A percentile compares a stretch with the other conserved stretches of the same genome.
Evolutionary conservation across 2,113 vertebrate species (phyloP).

Genomic region (Amphiprion ocellaris): DNA sequence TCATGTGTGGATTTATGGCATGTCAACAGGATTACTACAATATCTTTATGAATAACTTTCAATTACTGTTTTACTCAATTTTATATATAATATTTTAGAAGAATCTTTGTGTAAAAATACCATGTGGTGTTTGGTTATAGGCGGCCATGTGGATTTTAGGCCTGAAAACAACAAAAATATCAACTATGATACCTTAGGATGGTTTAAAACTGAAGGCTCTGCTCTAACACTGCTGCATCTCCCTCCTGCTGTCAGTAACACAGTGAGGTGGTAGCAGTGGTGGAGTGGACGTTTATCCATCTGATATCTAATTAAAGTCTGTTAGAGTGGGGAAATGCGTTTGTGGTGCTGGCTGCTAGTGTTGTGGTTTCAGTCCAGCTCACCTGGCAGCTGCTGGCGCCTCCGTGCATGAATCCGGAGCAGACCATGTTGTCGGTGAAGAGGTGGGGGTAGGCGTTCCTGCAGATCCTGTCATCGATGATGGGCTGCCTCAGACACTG

Average conservation of each 20-base stretch:
- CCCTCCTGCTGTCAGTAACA: not conserved
- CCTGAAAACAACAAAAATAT: too few relatives aligned
- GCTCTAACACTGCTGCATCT: not conserved
- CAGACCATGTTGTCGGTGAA: conserved; percentile 89
- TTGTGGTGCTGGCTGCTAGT: not conserved
- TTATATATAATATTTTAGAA: too few relatives aligned
- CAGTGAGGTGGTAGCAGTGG: not conserved
- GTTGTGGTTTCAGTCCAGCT: conserved; percentile 28
- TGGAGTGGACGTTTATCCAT: not conserved
- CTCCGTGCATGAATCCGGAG: conserved; percentile 87
- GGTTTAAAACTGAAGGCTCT: not conserved
- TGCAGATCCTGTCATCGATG: conserved; percentile 78
- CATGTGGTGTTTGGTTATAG: too few relatives aligned
- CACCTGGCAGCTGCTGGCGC: conserved; percentile 80
- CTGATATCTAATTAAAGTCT: not conserved
- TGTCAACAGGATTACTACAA: too few relatives aligned
- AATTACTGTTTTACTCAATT: too few relatives aligned
- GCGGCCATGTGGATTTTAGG: too few relatives aligned
- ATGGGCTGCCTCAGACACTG: conserved; percentile 88
- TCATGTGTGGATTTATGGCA: too few relatives aligned
- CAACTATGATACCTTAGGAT: too few relatives aligned
- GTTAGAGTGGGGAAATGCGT: not conserved
- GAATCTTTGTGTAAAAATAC: too few relatives aligned
- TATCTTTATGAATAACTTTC: too few relatives aligned
- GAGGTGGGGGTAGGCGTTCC: conserved; percentile 81